phyloP scores from a whole-genome alignment of 1,140 invertebrate genomes.

The Copidosoma floridanum region DNA sequence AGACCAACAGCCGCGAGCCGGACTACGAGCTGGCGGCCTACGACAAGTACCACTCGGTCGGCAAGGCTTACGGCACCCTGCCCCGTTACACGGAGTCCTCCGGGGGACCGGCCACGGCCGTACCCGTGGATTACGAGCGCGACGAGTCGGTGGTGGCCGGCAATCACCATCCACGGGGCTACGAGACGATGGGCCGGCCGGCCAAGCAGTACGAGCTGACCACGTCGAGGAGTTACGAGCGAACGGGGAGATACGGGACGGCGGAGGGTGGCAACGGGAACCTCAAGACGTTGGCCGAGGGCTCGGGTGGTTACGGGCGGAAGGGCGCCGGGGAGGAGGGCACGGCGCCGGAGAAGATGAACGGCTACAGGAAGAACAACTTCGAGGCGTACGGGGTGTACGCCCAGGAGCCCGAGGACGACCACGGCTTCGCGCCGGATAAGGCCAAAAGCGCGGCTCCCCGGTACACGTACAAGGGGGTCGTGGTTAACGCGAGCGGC shows the following conservation, averaged over 20 bases:
- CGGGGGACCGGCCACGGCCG: constrained; percentile 22
- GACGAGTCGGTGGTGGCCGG: neutral
- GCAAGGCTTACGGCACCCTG: constrained; percentile 49
- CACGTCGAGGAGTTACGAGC: constrained; percentile 52
- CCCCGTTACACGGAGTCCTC: constrained; percentile 49
- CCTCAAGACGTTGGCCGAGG: constrained; percentile 51
- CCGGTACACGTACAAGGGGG: constrained; percentile 55
- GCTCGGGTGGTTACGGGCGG: constrained; percentile 37
- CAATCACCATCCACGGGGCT: constrained; percentile 2
- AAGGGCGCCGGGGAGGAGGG: constrained; percentile 49
- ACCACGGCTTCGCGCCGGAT: constrained; percentile 55
- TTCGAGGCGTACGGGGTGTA: constrained; percentile 59
- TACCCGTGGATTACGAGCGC: constrained; percentile 33
- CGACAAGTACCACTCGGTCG: constrained; percentile 45
- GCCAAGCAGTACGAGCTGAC: constrained; percentile 44
- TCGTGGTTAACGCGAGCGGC: constrained; percentile 57
- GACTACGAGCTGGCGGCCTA: constrained; percentile 49
- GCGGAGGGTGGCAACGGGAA: constrained; percentile 50
- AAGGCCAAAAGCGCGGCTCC: constrained; percentile 52
- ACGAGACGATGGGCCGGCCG: constrained; percentile 24
- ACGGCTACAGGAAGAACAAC: constrained; percentile 54
- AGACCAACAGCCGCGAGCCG: constrained; percentile 43
- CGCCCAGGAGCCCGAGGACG: constrained; percentile 57
- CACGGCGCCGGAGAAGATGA: constrained; percentile 43
- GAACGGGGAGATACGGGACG: constrained; percentile 41